phyloP scores from a whole-genome alignment of 2,888 invertebrate genomes.

The Eulithis prunata region DNA sequence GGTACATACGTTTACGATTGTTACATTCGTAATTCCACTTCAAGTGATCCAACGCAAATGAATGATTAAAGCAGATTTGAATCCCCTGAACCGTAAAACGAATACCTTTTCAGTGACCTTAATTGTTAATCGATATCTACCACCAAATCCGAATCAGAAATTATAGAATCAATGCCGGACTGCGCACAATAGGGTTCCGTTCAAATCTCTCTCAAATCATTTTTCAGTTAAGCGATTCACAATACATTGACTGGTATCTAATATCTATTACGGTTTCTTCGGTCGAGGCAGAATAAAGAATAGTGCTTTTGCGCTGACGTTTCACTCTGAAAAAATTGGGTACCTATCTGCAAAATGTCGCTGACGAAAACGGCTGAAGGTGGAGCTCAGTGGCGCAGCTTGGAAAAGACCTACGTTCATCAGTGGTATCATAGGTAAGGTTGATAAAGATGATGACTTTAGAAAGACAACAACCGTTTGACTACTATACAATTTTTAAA shows the following conservation, averaged over 20 bases:
- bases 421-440: no score
- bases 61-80: not conserved
- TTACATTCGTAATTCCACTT: no score
- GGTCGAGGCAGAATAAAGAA: slow-evolving; percentile 19
- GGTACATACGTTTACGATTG: no score
- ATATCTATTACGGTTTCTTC: slow-evolving; percentile 48
- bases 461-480: no score
- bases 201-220: slow-evolving; percentile 34
- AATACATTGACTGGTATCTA: slow-evolving; percentile 46
- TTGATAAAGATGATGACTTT: no score
- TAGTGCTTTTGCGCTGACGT: not conserved
- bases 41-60: not conserved
- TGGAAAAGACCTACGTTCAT: no score
- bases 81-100: slow-evolving; percentile 8
- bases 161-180: slow-evolving; percentile 33
- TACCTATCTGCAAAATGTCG: no score
- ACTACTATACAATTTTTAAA: no score
- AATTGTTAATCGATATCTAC: slow-evolving; percentile 22
- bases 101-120: slow-evolving; percentile 22
- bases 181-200: slow-evolving; percentile 32
- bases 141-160: slow-evolving; percentile 26
- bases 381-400: no score
- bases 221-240: slow-evolving; percentile 48
- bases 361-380: no score
- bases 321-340: not conserved